These are phyloP conservation scores for Notarius lentiginosus DNA, from an alignment of 2,113 vertebrate species.

Conservation along the genomic window DNA sequence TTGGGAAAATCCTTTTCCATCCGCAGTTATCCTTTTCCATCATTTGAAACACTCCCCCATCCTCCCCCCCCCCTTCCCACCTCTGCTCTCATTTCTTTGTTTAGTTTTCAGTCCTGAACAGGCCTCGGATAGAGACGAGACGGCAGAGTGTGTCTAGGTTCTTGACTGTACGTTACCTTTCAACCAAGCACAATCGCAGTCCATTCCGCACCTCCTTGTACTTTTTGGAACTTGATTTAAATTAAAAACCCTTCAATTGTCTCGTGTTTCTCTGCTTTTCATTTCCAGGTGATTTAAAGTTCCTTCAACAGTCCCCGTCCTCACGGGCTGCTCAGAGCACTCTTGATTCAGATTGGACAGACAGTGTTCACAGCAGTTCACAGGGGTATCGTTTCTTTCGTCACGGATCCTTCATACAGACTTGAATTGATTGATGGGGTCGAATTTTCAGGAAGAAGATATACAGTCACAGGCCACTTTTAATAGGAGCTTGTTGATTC, in stretches of 20 bases:
- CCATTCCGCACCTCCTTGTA: conserved; percentile 33
- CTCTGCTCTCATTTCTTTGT: not conserved
- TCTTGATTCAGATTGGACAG: not conserved
- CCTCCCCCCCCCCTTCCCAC: not conserved
- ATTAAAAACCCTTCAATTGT: conserved; percentile 18
- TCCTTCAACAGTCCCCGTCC: not conserved
- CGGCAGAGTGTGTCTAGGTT: conserved; percentile 1
- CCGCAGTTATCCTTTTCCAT: conserved; percentile 66
- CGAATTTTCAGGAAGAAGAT: no score
- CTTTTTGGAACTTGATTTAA: conserved; percentile 44
- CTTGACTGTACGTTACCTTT: conserved; percentile 42
- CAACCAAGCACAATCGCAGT: conserved; percentile 37
- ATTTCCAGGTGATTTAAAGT: not conserved
- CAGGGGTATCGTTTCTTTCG: not conserved
- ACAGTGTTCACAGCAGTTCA: no score
- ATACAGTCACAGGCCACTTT: no score
- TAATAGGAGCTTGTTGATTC: no score
- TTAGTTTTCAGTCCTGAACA: conserved; percentile 6
- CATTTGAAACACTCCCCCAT: conserved; percentile 68
- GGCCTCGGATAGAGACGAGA: conserved; percentile 11
- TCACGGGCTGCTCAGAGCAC: no score
- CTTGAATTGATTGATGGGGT: no score
- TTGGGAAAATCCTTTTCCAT: conserved; percentile 62
- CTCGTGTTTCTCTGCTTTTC: not conserved
- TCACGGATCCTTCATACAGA: not conserved